Evolutionary conservation across 2,797 vertebrate genomes (phyloP).

Genomic region (Danio aesculapii): DNA sequence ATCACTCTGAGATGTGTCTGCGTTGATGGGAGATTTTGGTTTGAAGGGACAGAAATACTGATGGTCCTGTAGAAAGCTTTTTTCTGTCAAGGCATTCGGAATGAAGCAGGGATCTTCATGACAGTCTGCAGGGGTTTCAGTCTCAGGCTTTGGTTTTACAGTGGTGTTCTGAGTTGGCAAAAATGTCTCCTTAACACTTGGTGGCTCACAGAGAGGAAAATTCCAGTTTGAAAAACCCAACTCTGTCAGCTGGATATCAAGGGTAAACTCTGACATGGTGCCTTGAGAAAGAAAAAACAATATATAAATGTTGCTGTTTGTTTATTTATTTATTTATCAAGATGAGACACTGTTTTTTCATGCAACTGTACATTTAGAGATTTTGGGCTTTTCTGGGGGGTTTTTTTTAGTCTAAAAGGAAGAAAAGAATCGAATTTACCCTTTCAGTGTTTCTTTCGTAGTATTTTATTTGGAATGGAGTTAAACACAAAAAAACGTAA

Average conservation of each 20-base stretch:
- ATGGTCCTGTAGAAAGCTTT: conserved; percentile 30
- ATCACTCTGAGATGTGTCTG: not conserved
- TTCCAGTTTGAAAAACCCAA: conserved; percentile 72
- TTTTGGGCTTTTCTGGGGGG: too few relatives aligned
- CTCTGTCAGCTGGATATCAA: conserved; percentile 82
- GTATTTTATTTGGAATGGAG: too few relatives aligned
- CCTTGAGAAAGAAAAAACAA: conserved; percentile 2
- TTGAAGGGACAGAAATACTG: conserved; percentile 15
- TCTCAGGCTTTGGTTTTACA: conserved; percentile 9
- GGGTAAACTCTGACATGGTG: conserved; percentile 80
- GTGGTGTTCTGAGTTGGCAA: not conserved
- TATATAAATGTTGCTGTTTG: not conserved
- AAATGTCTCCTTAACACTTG: conserved; percentile 48
- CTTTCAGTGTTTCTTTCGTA: too few relatives aligned
- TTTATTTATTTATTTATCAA: not conserved
- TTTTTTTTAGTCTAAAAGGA: too few relatives aligned
- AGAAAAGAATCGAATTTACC: too few relatives aligned
- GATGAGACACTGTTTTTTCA: too few relatives aligned
- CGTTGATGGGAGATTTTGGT: not conserved
- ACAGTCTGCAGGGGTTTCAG: not conserved
- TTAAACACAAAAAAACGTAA: too few relatives aligned
- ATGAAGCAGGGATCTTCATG: not conserved
- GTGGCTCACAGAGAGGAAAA: conserved; percentile 49
- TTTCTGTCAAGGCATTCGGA: not conserved
- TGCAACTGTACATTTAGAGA: too few relatives aligned